phyloP scores from a whole-genome alignment of 2,797 vertebrate species.

The Pangasius larnaudii region DNA sequence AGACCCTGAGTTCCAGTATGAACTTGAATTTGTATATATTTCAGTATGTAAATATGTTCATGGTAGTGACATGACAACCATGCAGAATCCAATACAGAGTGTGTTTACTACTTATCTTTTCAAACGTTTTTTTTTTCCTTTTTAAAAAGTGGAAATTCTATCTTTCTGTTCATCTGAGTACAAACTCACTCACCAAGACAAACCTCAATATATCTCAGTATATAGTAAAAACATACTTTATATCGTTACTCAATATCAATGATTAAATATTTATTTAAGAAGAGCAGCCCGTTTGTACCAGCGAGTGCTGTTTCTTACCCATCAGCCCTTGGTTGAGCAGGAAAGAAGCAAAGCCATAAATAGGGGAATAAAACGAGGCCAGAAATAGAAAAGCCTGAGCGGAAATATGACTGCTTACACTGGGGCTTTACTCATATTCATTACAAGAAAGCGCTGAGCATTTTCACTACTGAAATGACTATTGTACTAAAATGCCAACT shows the following conservation, averaged over 20 bases:
- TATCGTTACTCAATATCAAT: background rate
- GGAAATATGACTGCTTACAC: constrained; percentile 32
- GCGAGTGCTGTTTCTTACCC: background rate
- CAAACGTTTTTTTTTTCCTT: background rate
- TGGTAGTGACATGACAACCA: background rate
- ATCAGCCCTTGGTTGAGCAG: background rate
- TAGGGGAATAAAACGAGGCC: constrained; percentile 22
- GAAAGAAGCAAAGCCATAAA: constrained; percentile 16
- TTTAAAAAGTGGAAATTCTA: background rate
- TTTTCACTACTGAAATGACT: constrained; percentile 38
- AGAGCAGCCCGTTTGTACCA: background rate
- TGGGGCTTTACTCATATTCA: constrained; percentile 38
- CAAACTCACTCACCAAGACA: background rate
- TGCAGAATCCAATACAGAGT: background rate
- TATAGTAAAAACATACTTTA: background rate
- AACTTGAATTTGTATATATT: background rate
- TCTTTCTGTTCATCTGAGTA: background rate
- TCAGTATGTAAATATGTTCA: background rate
- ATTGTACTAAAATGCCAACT: constrained; percentile 3
- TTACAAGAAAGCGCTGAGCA: constrained; percentile 33
- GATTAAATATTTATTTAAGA: no score
- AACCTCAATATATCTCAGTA: background rate
- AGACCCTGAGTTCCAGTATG: background rate
- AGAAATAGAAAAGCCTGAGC: constrained; percentile 35
- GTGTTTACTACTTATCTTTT: background rate